Evolutionary conservation across 2,113 vertebrate species (phyloP), one percentile per base, ranked within the genome.

Genomic region (Aspidoscelis tigris): DNA sequence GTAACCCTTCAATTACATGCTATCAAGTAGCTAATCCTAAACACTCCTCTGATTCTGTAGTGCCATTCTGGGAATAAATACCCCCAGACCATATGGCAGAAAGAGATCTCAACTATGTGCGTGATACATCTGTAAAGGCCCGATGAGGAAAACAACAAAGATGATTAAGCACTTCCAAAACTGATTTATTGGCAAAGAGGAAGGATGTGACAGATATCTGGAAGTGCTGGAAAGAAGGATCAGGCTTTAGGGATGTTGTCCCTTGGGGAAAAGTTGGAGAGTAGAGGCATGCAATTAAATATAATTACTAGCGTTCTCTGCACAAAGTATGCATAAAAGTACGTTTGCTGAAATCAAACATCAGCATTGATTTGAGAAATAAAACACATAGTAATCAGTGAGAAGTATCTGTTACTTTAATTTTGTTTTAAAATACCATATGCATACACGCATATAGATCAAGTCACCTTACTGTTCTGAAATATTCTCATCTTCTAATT

Each of bases 21-120:
- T 73, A 79, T 65, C 83, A 73, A 73, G 58, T 43, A 65, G 73
- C 55, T 84, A 43, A 84, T 84, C 83, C 33, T 71, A 71, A 73
- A 66, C 22, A 14, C 55, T 61, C 76, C 66, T 79, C 55, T 79
- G 76, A 58, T 79, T 84, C 79, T 73, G 58, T 64, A 73, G 9
- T 18, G 4, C 58, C 70, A 65, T 65, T 50, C 58, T 72, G 76
- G 43, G 69, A 84, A 65, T 79, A 73, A 33, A 10, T 22, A 79
- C 73, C 69, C 43, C 58, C 58, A 20, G 69, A 73, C 55, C 76
- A 66, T 73, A 50, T 64, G 77, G 76, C 76, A 39, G 3, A 72
- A 24, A 44, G 55, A 65, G 41, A 33, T 65, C 43, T 39, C 55
- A 50, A 22, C 39, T 41, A 20, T 64, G n/a, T 26, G 16, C 14